Evolutionary conservation across 2,797 vertebrate species (phyloP).

Genomic region (Tinamus major): DNA sequence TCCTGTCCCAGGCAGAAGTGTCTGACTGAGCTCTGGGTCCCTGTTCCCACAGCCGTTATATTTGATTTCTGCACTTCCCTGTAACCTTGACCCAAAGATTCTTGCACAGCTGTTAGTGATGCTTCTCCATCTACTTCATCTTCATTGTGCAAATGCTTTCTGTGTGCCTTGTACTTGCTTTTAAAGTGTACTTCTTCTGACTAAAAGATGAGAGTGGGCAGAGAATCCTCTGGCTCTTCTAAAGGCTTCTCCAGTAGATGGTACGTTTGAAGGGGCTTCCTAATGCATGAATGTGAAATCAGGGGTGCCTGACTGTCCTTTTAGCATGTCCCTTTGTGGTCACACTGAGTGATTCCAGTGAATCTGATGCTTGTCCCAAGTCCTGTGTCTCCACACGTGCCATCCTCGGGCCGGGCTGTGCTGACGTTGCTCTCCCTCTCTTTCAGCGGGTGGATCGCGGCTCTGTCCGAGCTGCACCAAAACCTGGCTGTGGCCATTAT

Average conservation of each 20-base stretch:
- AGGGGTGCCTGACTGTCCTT: background rate
- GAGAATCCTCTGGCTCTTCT: background rate
- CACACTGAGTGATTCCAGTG: background rate
- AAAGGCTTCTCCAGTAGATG: background rate
- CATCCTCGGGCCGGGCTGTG: fast-evolving
- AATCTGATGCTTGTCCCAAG: fast-evolving
- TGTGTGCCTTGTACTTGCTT: background rate
- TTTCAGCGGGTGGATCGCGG: conserved; percentile 91
- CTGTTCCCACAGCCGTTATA: fast-evolving
- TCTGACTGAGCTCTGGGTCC: background rate
- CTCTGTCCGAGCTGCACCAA: background rate
- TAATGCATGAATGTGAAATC: background rate
- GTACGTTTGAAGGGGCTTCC: too few species aligned
- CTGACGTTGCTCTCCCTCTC: background rate
- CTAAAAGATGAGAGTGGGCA: background rate
- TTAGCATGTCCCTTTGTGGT: background rate
- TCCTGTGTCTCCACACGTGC: background rate
- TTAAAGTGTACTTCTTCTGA: too few species aligned
- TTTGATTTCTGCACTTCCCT: background rate
- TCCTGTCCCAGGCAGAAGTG: background rate
- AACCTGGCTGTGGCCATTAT: conserved; percentile 83
- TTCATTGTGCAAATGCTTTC: background rate
- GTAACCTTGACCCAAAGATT: background rate
- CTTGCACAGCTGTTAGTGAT: fast-evolving
- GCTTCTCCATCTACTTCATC: background rate